Evolutionary conservation across 2,797 vertebrate genomes (phyloP).

Genomic region (Melanotaenia maccullochi): DNA sequence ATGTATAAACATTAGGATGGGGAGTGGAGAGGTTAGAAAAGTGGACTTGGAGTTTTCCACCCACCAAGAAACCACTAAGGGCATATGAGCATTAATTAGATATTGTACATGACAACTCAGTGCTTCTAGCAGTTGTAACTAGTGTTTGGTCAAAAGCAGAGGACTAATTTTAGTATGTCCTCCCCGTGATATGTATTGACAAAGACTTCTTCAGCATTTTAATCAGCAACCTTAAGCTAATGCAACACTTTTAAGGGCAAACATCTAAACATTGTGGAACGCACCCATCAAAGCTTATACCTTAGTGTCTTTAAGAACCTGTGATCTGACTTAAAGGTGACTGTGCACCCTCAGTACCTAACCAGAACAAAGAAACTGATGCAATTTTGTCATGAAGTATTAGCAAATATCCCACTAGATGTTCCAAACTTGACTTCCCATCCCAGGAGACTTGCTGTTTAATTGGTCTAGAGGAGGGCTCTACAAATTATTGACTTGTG

Average conservation of each 20-base stretch:
- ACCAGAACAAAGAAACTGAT: not conserved
- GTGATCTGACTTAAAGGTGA: not conserved
- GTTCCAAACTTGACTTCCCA: not conserved
- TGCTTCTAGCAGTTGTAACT: too few relatives aligned
- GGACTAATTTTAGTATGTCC: too few relatives aligned
- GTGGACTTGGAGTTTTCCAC: too few relatives aligned
- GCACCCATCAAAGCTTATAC: too few relatives aligned
- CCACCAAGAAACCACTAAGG: too few relatives aligned
- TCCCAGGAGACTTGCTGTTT: not conserved
- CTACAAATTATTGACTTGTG: not conserved
- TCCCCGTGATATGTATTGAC: not conserved
- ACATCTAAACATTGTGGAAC: not conserved
- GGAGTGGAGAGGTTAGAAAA: too few relatives aligned
- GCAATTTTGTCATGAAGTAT: not conserved
- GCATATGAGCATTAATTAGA: too few relatives aligned
- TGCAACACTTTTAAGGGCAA: not conserved
- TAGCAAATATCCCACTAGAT: not conserved
- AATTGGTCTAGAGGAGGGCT: not conserved
- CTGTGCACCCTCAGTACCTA: not conserved
- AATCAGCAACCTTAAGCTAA: too few relatives aligned
- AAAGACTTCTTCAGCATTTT: not conserved
- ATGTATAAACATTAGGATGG: too few relatives aligned
- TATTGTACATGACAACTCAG: too few relatives aligned
- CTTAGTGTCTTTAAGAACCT: not conserved
- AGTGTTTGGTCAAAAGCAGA: too few relatives aligned